Percentiles rank a stretch among this genome's conserved stretches.
These are phyloP conservation scores for Laspeyria flexula DNA, from an alignment of 2,888 invertebrate genomes.

Conservation along the genomic window DNA sequence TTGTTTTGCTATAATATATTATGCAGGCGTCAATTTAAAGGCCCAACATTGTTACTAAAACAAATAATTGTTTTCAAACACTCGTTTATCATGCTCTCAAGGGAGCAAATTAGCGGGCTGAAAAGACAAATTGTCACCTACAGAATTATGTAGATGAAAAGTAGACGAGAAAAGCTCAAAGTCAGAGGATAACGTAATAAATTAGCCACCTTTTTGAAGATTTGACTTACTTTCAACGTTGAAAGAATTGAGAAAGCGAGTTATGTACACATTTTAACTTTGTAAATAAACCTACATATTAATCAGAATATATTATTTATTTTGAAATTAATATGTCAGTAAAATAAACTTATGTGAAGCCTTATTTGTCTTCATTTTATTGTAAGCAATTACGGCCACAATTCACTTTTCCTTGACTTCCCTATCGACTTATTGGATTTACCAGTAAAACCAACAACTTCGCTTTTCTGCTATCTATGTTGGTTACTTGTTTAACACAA, in stretches of 20 bases:
- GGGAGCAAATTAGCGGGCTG: conserved; percentile 23
- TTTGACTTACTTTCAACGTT: conserved; percentile 10
- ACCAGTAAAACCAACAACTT: conserved; percentile 10
- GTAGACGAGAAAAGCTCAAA: conserved; percentile 8
- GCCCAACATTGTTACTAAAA: no score
- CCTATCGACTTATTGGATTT: conserved; percentile 37
- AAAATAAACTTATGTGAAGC: conserved; percentile 3
- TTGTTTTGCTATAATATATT: conserved; percentile 22
- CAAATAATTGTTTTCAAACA: conserved; percentile 36
- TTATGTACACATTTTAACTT: no score
- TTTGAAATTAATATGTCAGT: not conserved
- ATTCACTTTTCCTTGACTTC: conserved; percentile 32
- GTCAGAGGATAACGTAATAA: conserved; percentile 17
- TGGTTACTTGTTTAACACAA: conserved; percentile 21
- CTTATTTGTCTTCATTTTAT: conserved; percentile 19
- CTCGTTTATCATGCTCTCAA: conserved; percentile 23
- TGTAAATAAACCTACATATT: no score
- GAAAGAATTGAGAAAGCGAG: conserved; percentile 11
- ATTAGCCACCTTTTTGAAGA: conserved; percentile 16
- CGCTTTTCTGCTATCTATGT: conserved; percentile 3
- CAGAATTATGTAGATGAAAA: conserved; percentile 38
- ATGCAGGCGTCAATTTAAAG: conserved; percentile 28
- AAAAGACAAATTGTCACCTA: conserved; percentile 38
- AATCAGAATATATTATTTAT: no score
- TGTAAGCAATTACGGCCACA: conserved; percentile 28